Evolutionary conservation across 2,888 invertebrate species (phyloP).

Genomic region (Xylota segnis): DNA sequence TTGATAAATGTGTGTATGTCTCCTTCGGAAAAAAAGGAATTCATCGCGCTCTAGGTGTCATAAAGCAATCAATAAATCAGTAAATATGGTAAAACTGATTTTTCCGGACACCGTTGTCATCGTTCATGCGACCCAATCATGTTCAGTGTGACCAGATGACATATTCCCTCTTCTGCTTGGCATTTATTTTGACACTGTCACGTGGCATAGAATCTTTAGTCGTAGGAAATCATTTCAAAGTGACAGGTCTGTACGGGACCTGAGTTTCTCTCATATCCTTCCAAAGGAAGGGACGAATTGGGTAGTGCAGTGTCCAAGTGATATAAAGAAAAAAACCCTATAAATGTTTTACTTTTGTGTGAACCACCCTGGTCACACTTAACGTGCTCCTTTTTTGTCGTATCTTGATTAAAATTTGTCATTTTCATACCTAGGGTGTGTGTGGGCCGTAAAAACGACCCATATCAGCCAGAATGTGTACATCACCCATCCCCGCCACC

Average conservation of each 20-base stretch:
- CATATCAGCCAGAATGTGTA: conserved; percentile 5
- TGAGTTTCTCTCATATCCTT: too few species aligned
- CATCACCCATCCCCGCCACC: not conserved
- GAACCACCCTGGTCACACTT: too few species aligned
- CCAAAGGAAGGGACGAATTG: too few species aligned
- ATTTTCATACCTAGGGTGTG: conserved; percentile 44
- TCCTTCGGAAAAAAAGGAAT: conserved; percentile 15
- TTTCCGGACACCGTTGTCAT: conserved; percentile 62
- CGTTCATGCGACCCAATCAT: conserved; percentile 65
- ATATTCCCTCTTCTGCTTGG: too few species aligned
- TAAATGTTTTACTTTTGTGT: too few species aligned
- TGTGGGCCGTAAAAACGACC: conserved; percentile 13
- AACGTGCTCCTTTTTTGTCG: conserved; percentile 45
- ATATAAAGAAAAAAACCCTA: too few species aligned
- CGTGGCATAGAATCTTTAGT: too few species aligned
- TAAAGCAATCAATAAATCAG: conserved; percentile 71
- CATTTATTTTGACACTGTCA: too few species aligned
- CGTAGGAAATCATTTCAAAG: too few species aligned
- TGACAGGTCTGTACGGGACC: too few species aligned
- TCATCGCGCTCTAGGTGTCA: conserved; percentile 56
- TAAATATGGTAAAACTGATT: conserved; percentile 61
- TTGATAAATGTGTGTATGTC: conserved; percentile 3
- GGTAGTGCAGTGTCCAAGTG: too few species aligned
- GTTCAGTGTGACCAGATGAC: too few species aligned
- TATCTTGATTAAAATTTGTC: conserved; percentile 73